Conservation (phyloP, 2,888 invertebrate species). For the Leptopilina drosophilae region DNA sequence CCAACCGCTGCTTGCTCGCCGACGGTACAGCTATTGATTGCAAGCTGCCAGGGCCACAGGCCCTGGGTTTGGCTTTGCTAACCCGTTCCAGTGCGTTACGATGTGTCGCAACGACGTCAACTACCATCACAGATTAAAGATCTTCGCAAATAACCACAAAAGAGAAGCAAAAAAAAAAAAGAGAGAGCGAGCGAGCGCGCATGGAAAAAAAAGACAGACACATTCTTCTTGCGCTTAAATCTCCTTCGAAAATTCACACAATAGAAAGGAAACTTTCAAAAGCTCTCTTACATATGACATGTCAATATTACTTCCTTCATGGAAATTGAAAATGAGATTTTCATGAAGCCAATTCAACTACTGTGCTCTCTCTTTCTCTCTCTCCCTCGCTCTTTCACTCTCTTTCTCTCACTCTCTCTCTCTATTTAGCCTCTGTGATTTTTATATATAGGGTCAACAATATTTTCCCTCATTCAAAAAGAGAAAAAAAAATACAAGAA, state of each 20-base stretch:
- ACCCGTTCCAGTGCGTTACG: conserved; percentile 64
- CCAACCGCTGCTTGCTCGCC: conserved; percentile 62
- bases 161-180: neutral
- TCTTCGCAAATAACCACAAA: conserved; percentile 10
- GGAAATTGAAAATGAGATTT: conserved; percentile 37
- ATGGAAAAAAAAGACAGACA: too few species aligned
- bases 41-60: conserved; percentile 64
- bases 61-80: conserved; percentile 59
- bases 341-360: neutral
- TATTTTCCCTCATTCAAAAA: neutral
- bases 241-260: conserved; percentile 1
- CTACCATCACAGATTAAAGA: conserved; percentile 18
- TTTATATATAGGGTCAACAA: neutral
- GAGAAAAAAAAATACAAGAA: too few species aligned
- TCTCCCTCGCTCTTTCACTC: neutral
- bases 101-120: conserved; percentile 43
- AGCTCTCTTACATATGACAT: conserved; percentile 2
- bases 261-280: conserved; percentile 3
- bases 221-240: neutral
- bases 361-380: neutral
- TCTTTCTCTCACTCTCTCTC: too few species aligned
- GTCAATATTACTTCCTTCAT: conserved; percentile 10
- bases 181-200: neutral
- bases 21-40: conserved; percentile 66
- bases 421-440: neutral